Conservation (phyloP, 2,113 vertebrate genomes). For the Zosterops pallidus region DNA sequence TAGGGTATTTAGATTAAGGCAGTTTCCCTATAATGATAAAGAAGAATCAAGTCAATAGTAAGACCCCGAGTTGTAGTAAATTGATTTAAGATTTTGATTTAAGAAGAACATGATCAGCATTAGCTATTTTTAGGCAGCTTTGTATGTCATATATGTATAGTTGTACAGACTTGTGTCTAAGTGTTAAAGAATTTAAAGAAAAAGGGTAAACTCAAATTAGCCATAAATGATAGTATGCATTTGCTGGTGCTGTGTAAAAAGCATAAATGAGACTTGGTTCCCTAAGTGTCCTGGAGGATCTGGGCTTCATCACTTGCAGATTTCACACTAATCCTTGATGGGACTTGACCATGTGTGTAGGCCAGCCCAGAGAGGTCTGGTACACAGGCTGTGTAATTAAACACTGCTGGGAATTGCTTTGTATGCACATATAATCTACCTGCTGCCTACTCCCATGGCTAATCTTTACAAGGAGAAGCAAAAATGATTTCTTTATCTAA, state of each 20-base stretch:
- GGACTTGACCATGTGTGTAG: rapidly evolving
- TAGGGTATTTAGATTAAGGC: neutral
- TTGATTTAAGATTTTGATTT: neutral
- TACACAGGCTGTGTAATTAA: neutral
- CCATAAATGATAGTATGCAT: neutral
- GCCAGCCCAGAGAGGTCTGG: neutral
- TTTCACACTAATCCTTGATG: neutral
- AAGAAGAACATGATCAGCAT: neutral
- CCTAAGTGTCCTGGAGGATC: neutral
- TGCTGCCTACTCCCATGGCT: neutral
- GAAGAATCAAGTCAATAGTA: neutral
- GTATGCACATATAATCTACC: neutral
- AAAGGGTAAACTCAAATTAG: neutral
- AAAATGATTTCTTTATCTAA: neutral
- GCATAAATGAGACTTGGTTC: neutral
- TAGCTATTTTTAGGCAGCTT: neutral
- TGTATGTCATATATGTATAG: neutral
- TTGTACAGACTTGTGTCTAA: neutral
- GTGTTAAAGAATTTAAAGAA: neutral
- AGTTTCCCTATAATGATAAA: neutral
- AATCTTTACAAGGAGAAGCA: neutral
- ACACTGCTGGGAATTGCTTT: neutral
- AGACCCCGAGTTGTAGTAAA: neutral
- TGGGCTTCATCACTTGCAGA: neutral
- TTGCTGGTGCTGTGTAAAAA: neutral